Conservation (phyloP, 2,113 vertebrate species). For the Ceratotherium simum region DNA sequence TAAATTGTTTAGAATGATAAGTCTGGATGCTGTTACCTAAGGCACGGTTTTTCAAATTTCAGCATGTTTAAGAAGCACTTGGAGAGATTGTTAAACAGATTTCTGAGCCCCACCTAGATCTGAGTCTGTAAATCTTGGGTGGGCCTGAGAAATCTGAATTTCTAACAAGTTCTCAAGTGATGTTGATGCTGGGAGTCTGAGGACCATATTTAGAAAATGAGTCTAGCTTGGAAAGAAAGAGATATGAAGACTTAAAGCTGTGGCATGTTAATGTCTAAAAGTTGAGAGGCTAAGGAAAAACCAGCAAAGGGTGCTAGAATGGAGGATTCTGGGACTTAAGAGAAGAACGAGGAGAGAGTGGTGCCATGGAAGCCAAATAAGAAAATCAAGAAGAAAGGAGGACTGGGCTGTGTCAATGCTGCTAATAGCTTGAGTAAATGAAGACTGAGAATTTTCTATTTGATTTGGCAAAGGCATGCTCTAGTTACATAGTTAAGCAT, state of each 20-base stretch:
- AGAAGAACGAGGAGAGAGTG: not conserved
- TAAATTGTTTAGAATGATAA: not conserved
- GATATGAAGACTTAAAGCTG: not conserved
- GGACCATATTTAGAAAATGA: not conserved
- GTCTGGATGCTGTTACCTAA: not conserved
- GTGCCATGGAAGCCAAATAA: not conserved
- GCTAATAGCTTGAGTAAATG: not conserved
- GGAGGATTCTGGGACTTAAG: not conserved
- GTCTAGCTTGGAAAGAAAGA: not conserved
- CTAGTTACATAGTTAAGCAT: not conserved
- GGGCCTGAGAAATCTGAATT: not conserved
- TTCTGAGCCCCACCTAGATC: not conserved
- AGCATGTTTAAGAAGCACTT: not conserved
- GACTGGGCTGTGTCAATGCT: not conserved
- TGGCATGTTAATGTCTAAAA: not conserved
- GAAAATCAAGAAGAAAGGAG: not conserved
- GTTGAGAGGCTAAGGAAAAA: not conserved
- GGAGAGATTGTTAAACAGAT: not conserved
- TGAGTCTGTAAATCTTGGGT: not conserved
- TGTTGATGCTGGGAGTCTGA: not conserved
- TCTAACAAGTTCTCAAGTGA: not conserved
- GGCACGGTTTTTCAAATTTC: not conserved
- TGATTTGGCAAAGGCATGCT: not conserved
- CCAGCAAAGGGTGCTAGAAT: not conserved
- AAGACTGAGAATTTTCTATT: not conserved